phyloP scores from a whole-genome alignment of 2,888 invertebrate species.

The Griposia aprilina region DNA sequence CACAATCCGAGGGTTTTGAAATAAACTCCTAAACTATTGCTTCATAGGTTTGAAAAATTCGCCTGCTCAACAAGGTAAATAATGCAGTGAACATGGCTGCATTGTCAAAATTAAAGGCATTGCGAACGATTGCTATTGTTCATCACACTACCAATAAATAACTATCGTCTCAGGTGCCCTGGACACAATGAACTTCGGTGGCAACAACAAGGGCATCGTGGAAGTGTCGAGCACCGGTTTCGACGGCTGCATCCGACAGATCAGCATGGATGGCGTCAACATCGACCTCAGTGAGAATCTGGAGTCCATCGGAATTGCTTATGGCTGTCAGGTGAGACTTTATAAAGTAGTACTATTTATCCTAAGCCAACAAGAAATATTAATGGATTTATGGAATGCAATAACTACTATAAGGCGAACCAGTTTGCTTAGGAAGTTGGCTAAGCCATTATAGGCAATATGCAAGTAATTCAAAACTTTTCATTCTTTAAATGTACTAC shows the following conservation, averaged over 20 bases:
- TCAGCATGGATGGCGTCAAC: conserved; percentile 93
- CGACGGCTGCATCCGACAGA: conserved; percentile 97
- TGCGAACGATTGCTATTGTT: not conserved
- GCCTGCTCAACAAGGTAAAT: not conserved
- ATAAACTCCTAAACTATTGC: not conserved
- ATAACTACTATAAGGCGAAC: not conserved
- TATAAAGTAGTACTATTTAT: not conserved
- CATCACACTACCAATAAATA: not conserved
- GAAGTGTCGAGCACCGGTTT: conserved; percentile 94
- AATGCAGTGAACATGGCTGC: not conserved
- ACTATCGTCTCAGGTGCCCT: conserved; percentile 80
- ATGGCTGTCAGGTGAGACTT: conserved; percentile 93
- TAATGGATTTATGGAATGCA: not conserved
- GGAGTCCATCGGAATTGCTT: conserved; percentile 95
- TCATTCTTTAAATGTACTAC: not conserved
- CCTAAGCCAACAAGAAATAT: not conserved
- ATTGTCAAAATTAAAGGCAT: not conserved
- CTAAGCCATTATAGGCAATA: not conserved
- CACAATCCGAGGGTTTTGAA: not conserved
- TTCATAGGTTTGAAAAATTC: not conserved
- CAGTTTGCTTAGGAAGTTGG: not conserved
- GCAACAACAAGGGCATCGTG: conserved; percentile 92
- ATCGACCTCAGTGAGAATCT: conserved; percentile 95
- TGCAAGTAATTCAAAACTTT: not conserved
- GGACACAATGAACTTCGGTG: conserved; percentile 97